Evolutionary conservation across 2,888 invertebrate species (phyloP), one percentile per base, ranked within the genome.

Genomic region (Petrophora chlorosata): DNA sequence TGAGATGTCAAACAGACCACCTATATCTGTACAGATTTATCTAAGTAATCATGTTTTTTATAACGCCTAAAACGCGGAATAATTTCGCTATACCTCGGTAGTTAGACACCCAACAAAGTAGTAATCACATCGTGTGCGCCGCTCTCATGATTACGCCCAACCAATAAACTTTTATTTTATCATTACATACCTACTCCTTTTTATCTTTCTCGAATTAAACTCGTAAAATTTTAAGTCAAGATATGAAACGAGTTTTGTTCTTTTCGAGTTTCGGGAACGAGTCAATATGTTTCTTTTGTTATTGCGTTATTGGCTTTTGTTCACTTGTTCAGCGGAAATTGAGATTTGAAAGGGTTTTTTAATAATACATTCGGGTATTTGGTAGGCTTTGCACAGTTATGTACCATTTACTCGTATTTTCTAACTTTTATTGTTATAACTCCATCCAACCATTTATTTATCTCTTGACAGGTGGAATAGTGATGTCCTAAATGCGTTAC

Each of bases 161-260:
- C 23, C n/a, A 7, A n/a, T n/a, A n/a, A n/a, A n/a, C n/a, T n/a
- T n/a, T n/a, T n/a, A n/a, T n/a, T n/a, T n/a, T n/a, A n/a, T n/a
- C n/a, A n/a, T n/a, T 26, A 1, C 61, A 63, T 62, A 61, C 61
- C 53, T 52, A 50, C 44, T 45, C 50, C 51, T 62, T 69, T 70
- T 70, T 66, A 69, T 53, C 52, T 53, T 29, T 33, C 17, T 44
- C 56, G 52, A 67, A 67, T 70, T 67, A 60, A 61, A 54, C 51
- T 54, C 53, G 52, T 56, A 64, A 60, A 62, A 60, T 44, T 57
- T 56, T 49, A 47, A 56, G 8, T 15, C 8, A 2, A 44, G 53
- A 55, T 57, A 39, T 53, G 41, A 16, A 46, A 47, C 13, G 17
- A 48, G 34, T 44, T 46, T 41, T 44, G 44, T 29, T 29, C 26